phyloP scores from a whole-genome alignment of 2,113 vertebrate species.

The Gambusia affinis region DNA sequence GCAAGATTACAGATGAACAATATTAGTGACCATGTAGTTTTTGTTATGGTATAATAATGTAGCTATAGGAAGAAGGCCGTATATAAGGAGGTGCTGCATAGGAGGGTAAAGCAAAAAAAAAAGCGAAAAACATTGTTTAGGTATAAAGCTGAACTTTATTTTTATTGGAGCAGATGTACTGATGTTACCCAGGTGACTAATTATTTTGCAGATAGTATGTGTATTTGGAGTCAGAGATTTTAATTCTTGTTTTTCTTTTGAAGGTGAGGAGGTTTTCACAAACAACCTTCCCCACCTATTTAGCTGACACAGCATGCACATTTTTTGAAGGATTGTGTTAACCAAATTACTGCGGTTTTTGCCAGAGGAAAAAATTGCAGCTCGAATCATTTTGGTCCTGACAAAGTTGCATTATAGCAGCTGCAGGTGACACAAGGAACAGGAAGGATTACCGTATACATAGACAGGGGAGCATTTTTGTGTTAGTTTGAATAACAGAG shows the following conservation, averaged over 20 bases:
- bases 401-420: constrained; percentile 3
- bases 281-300: not conserved
- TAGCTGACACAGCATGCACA: not conserved
- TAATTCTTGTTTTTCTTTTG: not conserved
- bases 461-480: not conserved
- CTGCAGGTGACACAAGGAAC: not conserved
- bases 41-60: no score
- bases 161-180: no score
- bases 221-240: not conserved
- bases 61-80: no score
- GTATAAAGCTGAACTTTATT: no score
- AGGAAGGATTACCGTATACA: not conserved
- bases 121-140: no score
- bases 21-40: no score
- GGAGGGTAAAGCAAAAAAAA: no score
- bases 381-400: not conserved
- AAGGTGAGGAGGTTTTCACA: not conserved
- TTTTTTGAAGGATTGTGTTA: not conserved
- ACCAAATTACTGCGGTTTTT: not conserved
- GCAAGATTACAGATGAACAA: no score
- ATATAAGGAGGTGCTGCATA: no score
- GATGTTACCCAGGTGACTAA: no score
- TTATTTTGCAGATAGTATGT: not conserved
- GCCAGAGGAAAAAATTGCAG: not conserved
- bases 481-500: not conserved